Percentiles rank a stretch among this genome's conserved stretches.
Evolutionary conservation across 2,888 invertebrate genomes (phyloP).

Genomic region (Dicranocentrus wangi): DNA sequence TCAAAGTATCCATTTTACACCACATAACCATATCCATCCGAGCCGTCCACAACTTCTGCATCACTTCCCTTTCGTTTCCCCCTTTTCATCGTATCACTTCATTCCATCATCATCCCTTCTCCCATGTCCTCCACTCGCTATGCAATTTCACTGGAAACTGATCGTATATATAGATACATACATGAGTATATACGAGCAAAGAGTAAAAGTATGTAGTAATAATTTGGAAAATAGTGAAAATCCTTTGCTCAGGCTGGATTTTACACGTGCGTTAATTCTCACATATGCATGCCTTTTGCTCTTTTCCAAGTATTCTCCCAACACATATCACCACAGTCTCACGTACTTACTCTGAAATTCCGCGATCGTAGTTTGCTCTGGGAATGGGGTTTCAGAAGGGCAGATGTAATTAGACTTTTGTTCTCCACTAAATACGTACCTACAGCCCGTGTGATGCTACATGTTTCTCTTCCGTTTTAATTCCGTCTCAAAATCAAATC

Average conservation of each 20-base stretch:
- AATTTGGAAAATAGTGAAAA: conserved; percentile 26
- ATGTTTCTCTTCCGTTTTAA: neutral
- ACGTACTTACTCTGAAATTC: conserved; percentile 2
- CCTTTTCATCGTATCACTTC: conserved; percentile 21
- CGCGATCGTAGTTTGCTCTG: neutral
- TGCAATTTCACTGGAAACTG: neutral
- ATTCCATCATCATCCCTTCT: conserved; percentile 19
- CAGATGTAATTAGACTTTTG: conserved; percentile 26
- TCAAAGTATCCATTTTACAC: conserved; percentile 39
- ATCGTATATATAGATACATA: neutral
- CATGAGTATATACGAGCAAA: neutral
- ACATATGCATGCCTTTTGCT: conserved; percentile 17
- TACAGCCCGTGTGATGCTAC: neutral
- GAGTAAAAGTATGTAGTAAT: neutral
- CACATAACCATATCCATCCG: conserved; percentile 25
- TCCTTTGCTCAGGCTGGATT: conserved; percentile 5
- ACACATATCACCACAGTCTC: neutral
- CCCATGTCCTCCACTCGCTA: neutral
- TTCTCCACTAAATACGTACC: neutral
- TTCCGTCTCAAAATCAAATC: conserved; percentile 10
- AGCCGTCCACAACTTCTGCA: conserved; percentile 29
- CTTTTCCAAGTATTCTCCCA: neutral
- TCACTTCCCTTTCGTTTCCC: conserved; percentile 35
- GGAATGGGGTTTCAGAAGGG: neutral
- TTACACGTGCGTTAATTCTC: conserved; percentile 38